phyloP scores from a whole-genome alignment of 37 sponge, comb jelly and placozoan species.

The Aplysina aerophoba region DNA sequence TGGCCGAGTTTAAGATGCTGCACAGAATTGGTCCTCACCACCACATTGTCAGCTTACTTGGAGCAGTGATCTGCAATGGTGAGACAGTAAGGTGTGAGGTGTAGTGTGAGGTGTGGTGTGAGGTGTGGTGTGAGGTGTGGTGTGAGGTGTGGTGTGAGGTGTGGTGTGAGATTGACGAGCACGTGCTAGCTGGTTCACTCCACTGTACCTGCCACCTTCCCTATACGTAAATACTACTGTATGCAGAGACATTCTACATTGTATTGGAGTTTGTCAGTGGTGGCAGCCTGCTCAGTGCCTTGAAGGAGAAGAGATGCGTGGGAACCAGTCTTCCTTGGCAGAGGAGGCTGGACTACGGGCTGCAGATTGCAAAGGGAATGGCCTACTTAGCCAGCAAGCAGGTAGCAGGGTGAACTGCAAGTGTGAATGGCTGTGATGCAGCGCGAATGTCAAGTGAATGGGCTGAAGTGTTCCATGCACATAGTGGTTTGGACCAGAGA shows the following conservation, averaged over 20 bases:
- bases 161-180: too few relatives aligned
- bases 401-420: too few relatives aligned
- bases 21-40: background rate
- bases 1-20: slow-evolving; percentile 9
- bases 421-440: too few relatives aligned
- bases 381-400: background rate
- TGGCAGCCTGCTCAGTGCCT: background rate
- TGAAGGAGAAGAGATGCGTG: background rate
- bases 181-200: too few relatives aligned
- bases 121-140: too few relatives aligned
- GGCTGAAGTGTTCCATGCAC: too few relatives aligned
- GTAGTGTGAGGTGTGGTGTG: too few relatives aligned
- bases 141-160: too few relatives aligned
- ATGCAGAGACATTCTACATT: background rate
- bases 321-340: background rate
- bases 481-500: too few relatives aligned
- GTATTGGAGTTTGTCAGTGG: background rate
- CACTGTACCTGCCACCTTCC: too few relatives aligned
- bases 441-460: too few relatives aligned
- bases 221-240: too few relatives aligned
- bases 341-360: background rate
- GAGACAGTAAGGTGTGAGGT: background rate
- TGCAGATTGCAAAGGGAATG: slow-evolving; percentile 16
- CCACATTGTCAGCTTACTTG: slow-evolving; percentile 5
- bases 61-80: background rate